A percentile compares a stretch with the other conserved stretches of the same genome.
Evolutionary conservation across 2,888 invertebrate species (phyloP).

Genomic region (Eumacrocentrus americanus): DNA sequence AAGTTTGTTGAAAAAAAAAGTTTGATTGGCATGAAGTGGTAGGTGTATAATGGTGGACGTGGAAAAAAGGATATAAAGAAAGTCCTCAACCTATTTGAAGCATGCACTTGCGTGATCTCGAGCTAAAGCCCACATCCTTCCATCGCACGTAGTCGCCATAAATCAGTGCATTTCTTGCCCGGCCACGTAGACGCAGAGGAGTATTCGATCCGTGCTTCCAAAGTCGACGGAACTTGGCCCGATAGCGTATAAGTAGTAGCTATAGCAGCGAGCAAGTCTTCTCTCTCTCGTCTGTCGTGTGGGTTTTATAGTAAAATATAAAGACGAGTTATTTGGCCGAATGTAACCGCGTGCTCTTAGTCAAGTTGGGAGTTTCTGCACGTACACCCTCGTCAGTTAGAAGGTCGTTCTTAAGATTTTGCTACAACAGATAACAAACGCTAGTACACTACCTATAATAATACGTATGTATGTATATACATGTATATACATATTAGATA

Average conservation of each 20-base stretch:
- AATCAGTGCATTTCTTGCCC: constrained; percentile 36
- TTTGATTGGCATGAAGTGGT: neutral
- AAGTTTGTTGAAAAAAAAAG: neutral
- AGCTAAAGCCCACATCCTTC: constrained; percentile 22
- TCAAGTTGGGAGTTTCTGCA: neutral
- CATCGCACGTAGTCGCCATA: constrained; percentile 35
- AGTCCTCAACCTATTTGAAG: constrained; percentile 18
- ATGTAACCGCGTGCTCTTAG: neutral
- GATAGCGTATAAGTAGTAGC: constrained; percentile 18
- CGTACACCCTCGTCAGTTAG: neutral
- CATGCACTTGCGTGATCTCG: constrained; percentile 24
- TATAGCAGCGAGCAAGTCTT: constrained; percentile 1
- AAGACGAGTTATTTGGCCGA: neutral
- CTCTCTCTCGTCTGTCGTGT: neutral
- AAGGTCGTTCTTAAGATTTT: neutral
- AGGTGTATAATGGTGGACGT: neutral
- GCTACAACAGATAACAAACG: neutral
- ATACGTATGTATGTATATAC: too few species aligned
- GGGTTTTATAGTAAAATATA: constrained; percentile 21
- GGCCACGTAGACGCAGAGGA: constrained; percentile 24
- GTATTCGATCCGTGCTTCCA: constrained; percentile 22
- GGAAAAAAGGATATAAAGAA: constrained; percentile 9
- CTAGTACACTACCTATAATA: too few species aligned
- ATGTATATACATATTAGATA: too few species aligned
- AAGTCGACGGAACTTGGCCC: constrained; percentile 7